A percentile compares a stretch with the other conserved stretches of the same genome.
phyloP scores from a whole-genome alignment of 2,113 vertebrate genomes.

The Arvicanthis niloticus region DNA sequence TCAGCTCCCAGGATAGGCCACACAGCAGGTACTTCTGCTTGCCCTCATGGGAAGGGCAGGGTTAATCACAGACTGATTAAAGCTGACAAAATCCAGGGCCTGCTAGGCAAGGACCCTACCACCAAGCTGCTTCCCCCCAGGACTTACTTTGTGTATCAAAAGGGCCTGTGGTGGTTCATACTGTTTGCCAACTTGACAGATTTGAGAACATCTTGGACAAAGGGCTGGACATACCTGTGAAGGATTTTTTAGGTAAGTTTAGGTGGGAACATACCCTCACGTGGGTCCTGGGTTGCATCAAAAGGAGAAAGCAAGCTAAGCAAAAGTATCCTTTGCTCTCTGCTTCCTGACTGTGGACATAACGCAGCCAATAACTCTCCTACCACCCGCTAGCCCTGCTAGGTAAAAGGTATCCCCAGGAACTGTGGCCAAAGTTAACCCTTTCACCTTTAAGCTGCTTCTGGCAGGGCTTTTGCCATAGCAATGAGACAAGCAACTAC shows the following conservation, averaged over 20 bases:
- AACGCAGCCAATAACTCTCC: not conserved
- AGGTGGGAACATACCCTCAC: not conserved
- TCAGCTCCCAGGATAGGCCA: not conserved
- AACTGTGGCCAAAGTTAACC: not conserved
- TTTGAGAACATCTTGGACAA: not conserved
- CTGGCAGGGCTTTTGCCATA: not conserved
- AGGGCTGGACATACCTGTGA: not conserved
- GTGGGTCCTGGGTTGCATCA: not conserved
- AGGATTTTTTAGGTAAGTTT: not conserved
- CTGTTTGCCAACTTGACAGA: not conserved
- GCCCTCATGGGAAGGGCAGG: conserved; percentile 25
- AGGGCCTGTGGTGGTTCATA: not conserved
- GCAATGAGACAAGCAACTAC: not conserved
- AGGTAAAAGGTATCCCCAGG: not conserved
- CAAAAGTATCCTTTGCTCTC: no score
- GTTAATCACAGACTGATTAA: not conserved
- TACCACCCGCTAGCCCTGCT: not conserved
- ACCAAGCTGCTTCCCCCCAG: not conserved
- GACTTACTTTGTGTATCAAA: conserved; percentile 75
- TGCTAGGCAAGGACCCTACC: not conserved
- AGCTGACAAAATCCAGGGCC: not conserved
- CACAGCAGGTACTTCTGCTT: not conserved
- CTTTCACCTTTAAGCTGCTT: not conserved
- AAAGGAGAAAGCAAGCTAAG: not conserved
- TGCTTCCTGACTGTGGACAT: not conserved